Evolutionary conservation across 2,888 invertebrate species (phyloP), one percentile per base, ranked within the genome.

Genomic region (Hedychridium roseum): DNA sequence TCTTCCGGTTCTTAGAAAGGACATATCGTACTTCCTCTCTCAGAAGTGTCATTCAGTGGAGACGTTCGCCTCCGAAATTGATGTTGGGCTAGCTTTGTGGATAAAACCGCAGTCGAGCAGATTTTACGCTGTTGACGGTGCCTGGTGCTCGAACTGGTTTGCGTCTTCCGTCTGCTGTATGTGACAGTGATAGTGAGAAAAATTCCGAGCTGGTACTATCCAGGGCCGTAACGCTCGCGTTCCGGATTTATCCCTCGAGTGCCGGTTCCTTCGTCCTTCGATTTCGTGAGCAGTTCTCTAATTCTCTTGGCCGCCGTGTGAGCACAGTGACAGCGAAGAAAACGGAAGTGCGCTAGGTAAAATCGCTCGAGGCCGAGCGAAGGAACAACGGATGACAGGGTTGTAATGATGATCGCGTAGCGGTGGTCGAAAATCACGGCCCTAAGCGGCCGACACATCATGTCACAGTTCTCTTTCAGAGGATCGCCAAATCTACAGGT

Each of bases 391-490:
- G 43, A 58, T 50, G 54, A 43, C 49, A 45, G 45, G 58, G 36
- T 42, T 49, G 58, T 62, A 69, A 76, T 64, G 66, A 78, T 78
- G 78, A 69, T 76, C 66, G 77, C 74, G 73, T 78, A 78, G 74
- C 74, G 71, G 75, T 53, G 70, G 66, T 56, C 70, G 70, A 70
- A 49, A 64, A 70, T 71, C 70, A 67, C 70, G 73, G 76, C 73
- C 76, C 78, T 78, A 53, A 74, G 81, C 80, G 82, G 82, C 82
- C 81, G 80, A 79, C 82, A 81, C 83, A 85, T 77, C 83, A 84
- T 85, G 85, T 85, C 85, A 84, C 85, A 85, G 83, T 85, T 85
- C 83, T 84, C 84, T 77, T 84, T 85, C 79, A 81, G 85, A 81
- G 82, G 84, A 82, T 85, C 85, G 75, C 85, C 85, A 79, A 85